Evolutionary conservation across 2,797 vertebrate genomes (phyloP).

Genomic region (Lindbergichthys nudifrons): DNA sequence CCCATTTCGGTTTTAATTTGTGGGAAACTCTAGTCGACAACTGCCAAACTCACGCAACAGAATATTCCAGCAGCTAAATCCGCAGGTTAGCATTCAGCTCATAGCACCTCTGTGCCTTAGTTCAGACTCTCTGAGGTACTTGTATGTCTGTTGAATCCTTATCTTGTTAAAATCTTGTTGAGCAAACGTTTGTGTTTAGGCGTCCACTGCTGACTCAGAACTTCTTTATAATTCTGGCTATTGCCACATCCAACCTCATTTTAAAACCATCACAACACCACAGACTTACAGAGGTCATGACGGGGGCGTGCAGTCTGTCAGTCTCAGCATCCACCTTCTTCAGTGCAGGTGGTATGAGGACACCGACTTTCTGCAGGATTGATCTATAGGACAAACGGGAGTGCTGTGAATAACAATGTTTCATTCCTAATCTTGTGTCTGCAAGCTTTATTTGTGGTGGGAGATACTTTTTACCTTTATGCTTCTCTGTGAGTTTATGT

Average conservation of each 20-base stretch:
- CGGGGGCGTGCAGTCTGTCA: constrained; percentile 70
- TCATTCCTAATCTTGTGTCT: neutral
- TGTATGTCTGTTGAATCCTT: no score
- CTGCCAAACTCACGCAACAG: no score
- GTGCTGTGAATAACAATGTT: no score
- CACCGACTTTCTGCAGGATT: constrained; percentile 80
- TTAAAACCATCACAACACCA: neutral
- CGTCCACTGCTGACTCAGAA: neutral
- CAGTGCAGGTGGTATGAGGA: constrained; percentile 69
- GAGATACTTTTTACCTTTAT: neutral
- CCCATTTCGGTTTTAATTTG: neutral
- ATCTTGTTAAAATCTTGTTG: no score
- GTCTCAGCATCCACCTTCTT: constrained; percentile 75
- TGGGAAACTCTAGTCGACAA: neutral
- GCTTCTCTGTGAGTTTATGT: constrained; percentile 19
- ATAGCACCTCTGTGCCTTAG: neutral
- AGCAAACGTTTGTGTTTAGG: neutral
- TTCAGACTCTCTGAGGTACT: neutral
- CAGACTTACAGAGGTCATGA: constrained; percentile 83
- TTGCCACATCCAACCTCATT: neutral
- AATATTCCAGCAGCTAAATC: neutral
- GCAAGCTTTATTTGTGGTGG: neutral
- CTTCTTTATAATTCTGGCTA: neutral
- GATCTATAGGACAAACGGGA: constrained; percentile 61
- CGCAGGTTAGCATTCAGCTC: neutral